Evolutionary conservation across 2,797 vertebrate species (phyloP), one percentile per base, ranked within the genome.

Genomic region (Pipistrellus pygmaeus): DNA sequence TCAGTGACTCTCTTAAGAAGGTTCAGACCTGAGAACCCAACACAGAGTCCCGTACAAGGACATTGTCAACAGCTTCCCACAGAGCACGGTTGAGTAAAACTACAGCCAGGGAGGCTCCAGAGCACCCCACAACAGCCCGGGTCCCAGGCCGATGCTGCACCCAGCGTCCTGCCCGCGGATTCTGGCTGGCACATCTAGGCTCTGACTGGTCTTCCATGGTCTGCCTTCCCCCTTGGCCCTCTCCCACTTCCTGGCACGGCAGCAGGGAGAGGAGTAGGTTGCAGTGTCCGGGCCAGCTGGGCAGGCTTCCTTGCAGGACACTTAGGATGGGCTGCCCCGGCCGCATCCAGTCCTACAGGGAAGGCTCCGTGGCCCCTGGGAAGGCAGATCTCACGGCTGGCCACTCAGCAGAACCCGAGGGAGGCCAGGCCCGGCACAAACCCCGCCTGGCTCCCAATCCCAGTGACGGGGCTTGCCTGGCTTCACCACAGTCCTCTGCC

Each of bases 1-100:
- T 81, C 53, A 77, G 84, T 0, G 89, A 72, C 48, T 41, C 11
- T 41, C 60, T 51, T 17, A 81, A 89, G 76, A 91, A 80, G 10
- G 32, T 72, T 78, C 73, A 93, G 35, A 85, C 12, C n/a, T 27
- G 13, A 96, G 48, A 94, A 60, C 44, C 17, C 27, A 73, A 73
- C 25, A 18, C 53, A 55, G 69, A 27, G 7, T 51, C 64, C 76
- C 69, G 73, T 35, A 23, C 32, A 9, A 53, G 62, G 12, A 72
- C 23, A 94, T 30, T 32, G 64, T 30, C n/a, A 53, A 32, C 13
- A 46, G 44, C 51, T 84, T 86, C 66, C 48, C 25, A 2, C 23
- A 5, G 44, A 84, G 30, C 38, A 41, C 6, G 8, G 2, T 3
- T 6, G 25, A 78, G 32, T 53, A 55, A 84, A 30, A 38, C 41